Percentiles rank a stretch among this genome's conserved stretches.
These are phyloP conservation scores for Cotesia glomerata DNA, from an alignment of 1,140 invertebrate genomes.

Conservation along the genomic window DNA sequence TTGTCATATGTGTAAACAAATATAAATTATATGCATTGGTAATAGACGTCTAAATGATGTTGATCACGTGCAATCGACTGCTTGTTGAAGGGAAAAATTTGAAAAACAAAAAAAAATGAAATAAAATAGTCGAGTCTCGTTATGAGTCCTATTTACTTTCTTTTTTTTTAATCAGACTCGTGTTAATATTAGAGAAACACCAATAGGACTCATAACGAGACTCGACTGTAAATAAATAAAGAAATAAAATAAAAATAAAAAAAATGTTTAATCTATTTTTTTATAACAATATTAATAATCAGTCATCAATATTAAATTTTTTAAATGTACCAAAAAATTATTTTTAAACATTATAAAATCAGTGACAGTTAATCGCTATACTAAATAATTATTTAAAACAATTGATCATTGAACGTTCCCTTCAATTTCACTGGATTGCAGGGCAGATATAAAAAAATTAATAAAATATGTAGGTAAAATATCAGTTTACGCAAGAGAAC, in stretches of 20 bases:
- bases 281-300: too few species aligned
- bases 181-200: too few species aligned
- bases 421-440: slow-evolving; percentile 12
- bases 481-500: slow-evolving; percentile 49
- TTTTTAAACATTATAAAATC: background rate
- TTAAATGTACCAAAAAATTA: background rate
- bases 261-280: background rate
- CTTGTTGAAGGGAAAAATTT: slow-evolving; percentile 28
- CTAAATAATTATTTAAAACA: background rate
- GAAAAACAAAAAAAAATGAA: slow-evolving; percentile 8
- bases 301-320: background rate
- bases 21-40: slow-evolving; percentile 5
- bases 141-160: too few species aligned
- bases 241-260: too few species aligned
- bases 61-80: background rate
- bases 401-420: slow-evolving; percentile 22
- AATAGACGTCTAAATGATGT: background rate
- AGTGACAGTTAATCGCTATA: background rate
- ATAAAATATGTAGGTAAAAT: slow-evolving; percentile 30
- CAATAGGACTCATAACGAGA: too few species aligned
- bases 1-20: slow-evolving; percentile 17
- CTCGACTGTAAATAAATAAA: too few species aligned
- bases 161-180: too few species aligned
- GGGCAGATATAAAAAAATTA: slow-evolving; percentile 9
- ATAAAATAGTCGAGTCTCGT: too few species aligned